Conservation (phyloP, 2,888 invertebrate genomes). For the Trichacis sp. region DNA sequence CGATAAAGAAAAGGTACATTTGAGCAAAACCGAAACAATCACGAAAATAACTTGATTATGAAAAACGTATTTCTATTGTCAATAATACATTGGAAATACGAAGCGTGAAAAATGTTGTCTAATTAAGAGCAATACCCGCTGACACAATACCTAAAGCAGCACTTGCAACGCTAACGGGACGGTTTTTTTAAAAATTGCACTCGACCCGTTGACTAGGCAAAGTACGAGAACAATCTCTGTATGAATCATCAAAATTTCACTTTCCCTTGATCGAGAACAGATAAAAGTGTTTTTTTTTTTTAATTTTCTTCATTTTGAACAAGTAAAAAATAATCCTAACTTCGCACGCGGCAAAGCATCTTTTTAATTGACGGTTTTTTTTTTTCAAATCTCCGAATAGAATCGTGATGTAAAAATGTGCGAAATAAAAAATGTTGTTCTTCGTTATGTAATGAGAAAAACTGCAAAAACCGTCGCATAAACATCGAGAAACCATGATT, state of each 20-base stretch:
- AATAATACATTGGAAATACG: too few relatives aligned
- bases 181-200: slow-evolving; percentile 45
- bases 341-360: not conserved
- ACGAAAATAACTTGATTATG: too few relatives aligned
- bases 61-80: too few relatives aligned
- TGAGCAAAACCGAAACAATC: slow-evolving; percentile 21
- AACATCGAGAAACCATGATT: not conserved
- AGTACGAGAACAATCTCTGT: slow-evolving; percentile 46
- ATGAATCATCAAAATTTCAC: slow-evolving; percentile 26
- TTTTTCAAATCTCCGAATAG: not conserved
- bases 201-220: slow-evolving; percentile 62
- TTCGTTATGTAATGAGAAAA: not conserved
- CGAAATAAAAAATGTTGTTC: not conserved
- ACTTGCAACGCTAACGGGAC: slow-evolving; percentile 33
- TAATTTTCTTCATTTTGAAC: not conserved
- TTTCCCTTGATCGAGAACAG: not conserved
- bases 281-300: slow-evolving; percentile 2
- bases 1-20: slow-evolving; percentile 14
- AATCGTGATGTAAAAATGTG: not conserved
- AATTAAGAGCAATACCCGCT: slow-evolving; percentile 2
- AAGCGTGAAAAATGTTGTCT: slow-evolving; percentile 5
- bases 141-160: slow-evolving; percentile 35
- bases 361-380: not conserved
- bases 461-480: not conserved
- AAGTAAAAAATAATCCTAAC: not conserved